These are phyloP conservation scores for Scartelaos histophorus DNA, from an alignment of 2,113 vertebrate genomes.

Conservation along the genomic window DNA sequence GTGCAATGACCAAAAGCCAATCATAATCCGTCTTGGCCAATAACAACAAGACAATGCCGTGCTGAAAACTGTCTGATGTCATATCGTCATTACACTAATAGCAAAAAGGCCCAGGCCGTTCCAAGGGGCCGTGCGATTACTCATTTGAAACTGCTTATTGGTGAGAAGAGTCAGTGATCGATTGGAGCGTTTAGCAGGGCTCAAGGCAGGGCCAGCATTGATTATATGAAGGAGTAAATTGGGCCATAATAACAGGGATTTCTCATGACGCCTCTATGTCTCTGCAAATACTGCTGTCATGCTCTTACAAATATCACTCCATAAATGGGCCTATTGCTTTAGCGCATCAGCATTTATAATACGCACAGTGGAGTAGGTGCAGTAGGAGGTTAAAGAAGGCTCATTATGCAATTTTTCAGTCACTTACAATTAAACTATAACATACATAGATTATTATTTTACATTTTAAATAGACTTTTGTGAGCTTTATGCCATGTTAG, in stretches of 20 bases:
- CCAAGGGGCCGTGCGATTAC: constrained; percentile 65
- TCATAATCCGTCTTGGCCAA: constrained; percentile 82
- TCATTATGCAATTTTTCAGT: too few species aligned
- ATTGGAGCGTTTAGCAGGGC: constrained; percentile 68
- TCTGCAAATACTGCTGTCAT: constrained; percentile 24
- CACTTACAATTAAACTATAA: too few species aligned
- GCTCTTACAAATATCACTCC: constrained; percentile 4
- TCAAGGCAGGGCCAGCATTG: constrained; percentile 62
- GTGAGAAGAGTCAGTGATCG: constrained; percentile 71
- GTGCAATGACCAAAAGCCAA: constrained; percentile 72
- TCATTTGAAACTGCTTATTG: constrained; percentile 77
- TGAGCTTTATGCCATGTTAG: too few species aligned
- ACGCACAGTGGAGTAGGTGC: background rate
- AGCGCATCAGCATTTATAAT: background rate
- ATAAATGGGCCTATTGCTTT: constrained; percentile 2
- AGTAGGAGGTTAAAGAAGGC: background rate
- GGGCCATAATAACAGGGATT: constrained; percentile 63
- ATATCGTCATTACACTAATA: constrained; percentile 82
- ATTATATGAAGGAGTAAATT: constrained; percentile 66
- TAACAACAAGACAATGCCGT: constrained; percentile 83
- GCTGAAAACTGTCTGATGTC: constrained; percentile 77
- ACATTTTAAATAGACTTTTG: too few species aligned
- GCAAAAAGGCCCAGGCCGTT: constrained; percentile 67
- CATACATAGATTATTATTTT: too few species aligned
- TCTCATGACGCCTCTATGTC: constrained; percentile 41